A percentile compares a stretch with the other conserved stretches of the same genome.
Evolutionary conservation across 2,797 vertebrate genomes (phyloP).

Genomic region (Xenopus petersii): DNA sequence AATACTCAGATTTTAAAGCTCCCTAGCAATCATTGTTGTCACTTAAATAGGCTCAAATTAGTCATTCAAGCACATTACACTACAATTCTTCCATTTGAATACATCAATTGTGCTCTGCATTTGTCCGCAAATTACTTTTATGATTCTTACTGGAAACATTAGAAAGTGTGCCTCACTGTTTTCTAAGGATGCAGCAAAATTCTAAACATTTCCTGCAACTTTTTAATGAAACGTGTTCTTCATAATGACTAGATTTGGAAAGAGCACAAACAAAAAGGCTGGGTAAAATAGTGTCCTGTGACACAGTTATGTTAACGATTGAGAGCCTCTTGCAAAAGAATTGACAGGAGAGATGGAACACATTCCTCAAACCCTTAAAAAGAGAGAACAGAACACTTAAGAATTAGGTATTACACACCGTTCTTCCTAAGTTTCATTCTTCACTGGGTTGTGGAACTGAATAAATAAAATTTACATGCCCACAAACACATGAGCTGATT

Average conservation of each 20-base stretch:
- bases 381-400: background rate
- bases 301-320: background rate
- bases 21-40: too few relatives aligned
- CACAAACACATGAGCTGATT: slow-evolving; percentile 7
- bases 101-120: too few relatives aligned
- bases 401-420: background rate
- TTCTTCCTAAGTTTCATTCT: background rate
- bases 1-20: too few relatives aligned
- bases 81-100: too few relatives aligned
- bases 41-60: too few relatives aligned
- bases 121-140: too few relatives aligned
- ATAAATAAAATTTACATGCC: background rate
- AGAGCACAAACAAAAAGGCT: background rate
- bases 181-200: too few relatives aligned
- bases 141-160: too few relatives aligned
- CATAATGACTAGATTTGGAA: background rate
- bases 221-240: background rate
- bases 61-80: too few relatives aligned
- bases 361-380: background rate
- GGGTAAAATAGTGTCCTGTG: too few relatives aligned
- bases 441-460: background rate
- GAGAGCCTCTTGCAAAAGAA: background rate
- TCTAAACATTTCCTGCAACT: too few relatives aligned
- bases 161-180: too few relatives aligned
- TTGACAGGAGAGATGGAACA: slow-evolving; percentile 1